Percentiles rank a stretch among this genome's conserved stretches.
phyloP scores from a whole-genome alignment of 2,888 invertebrate species.

The Amiota communis region DNA sequence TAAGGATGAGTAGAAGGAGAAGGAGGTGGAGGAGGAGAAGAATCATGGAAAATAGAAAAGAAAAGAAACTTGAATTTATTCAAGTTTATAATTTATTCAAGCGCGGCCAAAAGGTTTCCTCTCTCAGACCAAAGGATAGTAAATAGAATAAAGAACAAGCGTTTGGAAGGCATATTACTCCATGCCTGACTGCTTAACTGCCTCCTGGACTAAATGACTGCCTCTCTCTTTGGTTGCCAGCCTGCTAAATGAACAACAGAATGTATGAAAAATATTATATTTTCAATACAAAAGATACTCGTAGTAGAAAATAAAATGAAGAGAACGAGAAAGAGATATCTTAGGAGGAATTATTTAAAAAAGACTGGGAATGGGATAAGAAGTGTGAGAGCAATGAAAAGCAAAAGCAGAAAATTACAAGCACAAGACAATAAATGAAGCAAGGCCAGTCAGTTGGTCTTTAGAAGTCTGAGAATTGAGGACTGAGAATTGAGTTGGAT shows the following conservation, averaged over 20 bases:
- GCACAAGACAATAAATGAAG: neutral
- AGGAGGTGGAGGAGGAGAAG: neutral
- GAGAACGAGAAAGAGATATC: neutral
- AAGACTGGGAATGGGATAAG: no score
- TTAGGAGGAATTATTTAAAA: no score
- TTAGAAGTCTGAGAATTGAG: no score
- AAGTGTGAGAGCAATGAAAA: no score
- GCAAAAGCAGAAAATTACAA: neutral
- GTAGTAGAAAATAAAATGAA: neutral
- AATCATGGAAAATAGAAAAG: neutral
- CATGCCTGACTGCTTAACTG: no score
- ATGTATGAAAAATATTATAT: neutral
- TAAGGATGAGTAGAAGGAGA: neutral
- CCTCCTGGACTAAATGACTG: neutral
- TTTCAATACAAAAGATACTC: neutral
- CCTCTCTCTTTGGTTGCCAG: neutral
- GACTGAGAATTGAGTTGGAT: no score
- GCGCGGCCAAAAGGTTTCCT: neutral
- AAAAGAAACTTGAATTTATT: slow-evolving; percentile 5
- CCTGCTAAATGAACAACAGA: slow-evolving; percentile 5
- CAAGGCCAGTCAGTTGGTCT: neutral
- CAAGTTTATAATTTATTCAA: slow-evolving; percentile 21
- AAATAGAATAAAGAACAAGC: neutral
- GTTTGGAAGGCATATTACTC: neutral
- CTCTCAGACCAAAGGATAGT: slow-evolving; percentile 4